Evolutionary conservation across 2,888 invertebrate genomes (phyloP), one percentile per base, ranked within the genome.

Genomic region (Bruchidius siliquastri): DNA sequence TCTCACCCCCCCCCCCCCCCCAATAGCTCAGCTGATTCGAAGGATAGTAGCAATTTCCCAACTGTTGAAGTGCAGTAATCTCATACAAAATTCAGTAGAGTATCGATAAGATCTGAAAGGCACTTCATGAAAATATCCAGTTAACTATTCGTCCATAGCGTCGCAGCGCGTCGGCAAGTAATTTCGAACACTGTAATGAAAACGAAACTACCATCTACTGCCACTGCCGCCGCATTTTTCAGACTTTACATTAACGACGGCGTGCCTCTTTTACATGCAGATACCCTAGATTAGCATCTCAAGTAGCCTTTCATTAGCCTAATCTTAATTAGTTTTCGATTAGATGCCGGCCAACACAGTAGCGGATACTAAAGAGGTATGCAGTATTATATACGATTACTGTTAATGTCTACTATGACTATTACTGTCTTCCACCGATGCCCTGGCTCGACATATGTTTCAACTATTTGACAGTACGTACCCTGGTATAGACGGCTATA

Each of bases 311-410:
- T 77, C 78, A 79, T 78, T 81, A 79, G 76, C 75, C 77, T 74
- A 75, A 77, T 78, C 75, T 77, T 77, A 79, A 80, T 79, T 80
- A 80, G 76, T 77, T 79, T 80, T 79, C 78, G 78, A 79, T 79
- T 77, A 75, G 75, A 76, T 77, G 78, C 22, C 68, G 21, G 21
- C 68, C 22, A 21, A 20, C 68, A 1, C 68, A 68, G 49, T 49
- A 49, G 49, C 49, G 49, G 49, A 49, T 49, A 49, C 49, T 49
- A 13, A 49, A 1, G 6, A 13, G 74, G 71, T 75, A 70, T 30
- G 20, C 32, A 70, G n/a, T n/a, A n/a, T n/a, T n/a, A n/a, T n/a
- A 26, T 32, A 70, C 70, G 13, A 26, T 32, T 26, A 70, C 22
- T 30, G n/a, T n/a, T n/a, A n/a, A n/a, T n/a, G n/a, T n/a, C n/a